A percentile compares a stretch with the other conserved stretches of the same genome.
Evolutionary conservation across 1,140 invertebrate species (phyloP).

Genomic region (Atopsyche davidsoni): DNA sequence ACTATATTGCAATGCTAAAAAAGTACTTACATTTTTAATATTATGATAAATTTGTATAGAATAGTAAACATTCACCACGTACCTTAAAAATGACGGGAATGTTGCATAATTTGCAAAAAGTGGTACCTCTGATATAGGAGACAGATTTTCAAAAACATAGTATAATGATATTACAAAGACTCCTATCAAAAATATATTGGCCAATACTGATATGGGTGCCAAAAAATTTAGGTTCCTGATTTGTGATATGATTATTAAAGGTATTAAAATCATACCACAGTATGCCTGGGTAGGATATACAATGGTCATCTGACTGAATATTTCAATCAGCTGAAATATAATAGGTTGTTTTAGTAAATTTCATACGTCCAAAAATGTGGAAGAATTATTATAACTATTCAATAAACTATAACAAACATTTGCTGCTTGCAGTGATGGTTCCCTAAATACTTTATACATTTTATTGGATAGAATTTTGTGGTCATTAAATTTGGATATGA

Average conservation of each 20-base stretch:
- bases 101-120: slow-evolving; percentile 44
- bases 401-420: too few species aligned
- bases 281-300: slow-evolving; percentile 49
- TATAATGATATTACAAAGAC: slow-evolving; percentile 68
- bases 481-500: too few species aligned
- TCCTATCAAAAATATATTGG: slow-evolving; percentile 61
- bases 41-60: not conserved
- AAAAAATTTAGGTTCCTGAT: slow-evolving; percentile 64
- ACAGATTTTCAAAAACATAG: slow-evolving; percentile 58
- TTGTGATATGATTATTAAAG: slow-evolving; percentile 56
- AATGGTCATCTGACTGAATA: too few species aligned
- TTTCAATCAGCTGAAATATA: too few species aligned
- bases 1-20: slow-evolving; percentile 10
- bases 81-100: slow-evolving; percentile 61
- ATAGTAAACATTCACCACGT: too few species aligned
- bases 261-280: slow-evolving; percentile 54
- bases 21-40: slow-evolving; percentile 3
- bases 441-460: too few species aligned
- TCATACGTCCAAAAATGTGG: too few species aligned
- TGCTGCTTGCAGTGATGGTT: too few species aligned
- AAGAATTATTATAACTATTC: too few species aligned
- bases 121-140: slow-evolving; percentile 44
- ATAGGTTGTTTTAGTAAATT: too few species aligned
- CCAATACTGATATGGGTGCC: slow-evolving; percentile 67
- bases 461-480: too few species aligned